A percentile compares a stretch with the other conserved stretches of the same genome.
These are phyloP conservation scores for Camponotus vicinus DNA, from an alignment of 1,140 invertebrate genomes.

Conservation along the genomic window DNA sequence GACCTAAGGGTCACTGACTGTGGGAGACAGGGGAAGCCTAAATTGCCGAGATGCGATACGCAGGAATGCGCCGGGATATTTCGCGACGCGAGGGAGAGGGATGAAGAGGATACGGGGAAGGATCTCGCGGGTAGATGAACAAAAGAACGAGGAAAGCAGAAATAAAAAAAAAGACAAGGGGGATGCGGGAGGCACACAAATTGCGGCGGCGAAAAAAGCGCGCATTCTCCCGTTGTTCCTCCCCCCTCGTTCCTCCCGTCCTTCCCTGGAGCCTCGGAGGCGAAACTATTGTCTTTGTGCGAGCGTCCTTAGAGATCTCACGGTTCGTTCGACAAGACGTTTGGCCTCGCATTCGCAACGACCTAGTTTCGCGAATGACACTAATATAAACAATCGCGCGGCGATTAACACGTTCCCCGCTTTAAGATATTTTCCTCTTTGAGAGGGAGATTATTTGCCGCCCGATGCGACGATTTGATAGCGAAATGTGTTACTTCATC, in stretches of 20 bases:
- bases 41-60: conserved; percentile 65
- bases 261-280: not conserved
- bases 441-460: not conserved
- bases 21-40: conserved; percentile 18
- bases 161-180: conserved; percentile 39
- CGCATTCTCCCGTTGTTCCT: conserved; percentile 50
- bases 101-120: conserved; percentile 35
- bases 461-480: not conserved
- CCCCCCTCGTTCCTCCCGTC: conserved; percentile 18
- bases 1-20: conserved; percentile 50
- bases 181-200: conserved; percentile 72
- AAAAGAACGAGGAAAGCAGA: not conserved
- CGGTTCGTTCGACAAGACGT: not conserved
- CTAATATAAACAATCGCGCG: not conserved
- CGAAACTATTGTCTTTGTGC: conserved; percentile 48
- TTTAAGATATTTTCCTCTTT: conserved; percentile 6
- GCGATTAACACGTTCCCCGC: conserved; percentile 3
- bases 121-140: conserved; percentile 18
- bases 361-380: conserved; percentile 35
- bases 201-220: conserved; percentile 75
- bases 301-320: conserved; percentile 12
- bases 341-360: not conserved
- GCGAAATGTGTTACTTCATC: not conserved
- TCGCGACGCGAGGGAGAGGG: conserved; percentile 63
- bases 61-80: conserved; percentile 77